These are phyloP conservation scores for Stictonetta naevosa DNA, from an alignment of 2,113 vertebrate species.

Conservation along the genomic window DNA sequence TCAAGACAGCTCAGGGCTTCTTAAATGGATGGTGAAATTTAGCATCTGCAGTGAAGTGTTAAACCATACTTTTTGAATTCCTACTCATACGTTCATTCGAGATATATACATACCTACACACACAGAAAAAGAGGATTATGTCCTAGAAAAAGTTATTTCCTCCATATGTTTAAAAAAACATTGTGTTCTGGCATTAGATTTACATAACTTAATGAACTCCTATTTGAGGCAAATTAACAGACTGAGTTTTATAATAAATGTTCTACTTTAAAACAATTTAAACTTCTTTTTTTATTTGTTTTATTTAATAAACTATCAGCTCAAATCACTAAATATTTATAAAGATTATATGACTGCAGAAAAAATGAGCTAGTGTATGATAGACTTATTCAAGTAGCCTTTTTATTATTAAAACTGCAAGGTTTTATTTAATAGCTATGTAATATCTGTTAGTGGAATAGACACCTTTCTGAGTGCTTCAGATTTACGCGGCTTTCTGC, in stretches of 20 bases:
- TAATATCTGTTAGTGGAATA: conserved; percentile 17
- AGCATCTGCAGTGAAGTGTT: not conserved
- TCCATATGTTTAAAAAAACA: not conserved
- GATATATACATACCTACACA: too few species aligned
- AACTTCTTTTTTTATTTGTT: not conserved
- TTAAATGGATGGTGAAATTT: not conserved
- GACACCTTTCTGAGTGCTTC: not conserved
- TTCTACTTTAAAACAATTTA: not conserved
- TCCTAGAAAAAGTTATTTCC: not conserved
- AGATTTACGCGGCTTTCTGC: conserved; percentile 32
- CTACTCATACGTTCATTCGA: not conserved
- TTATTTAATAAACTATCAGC: not conserved
- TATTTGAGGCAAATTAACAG: not conserved
- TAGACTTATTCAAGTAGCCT: not conserved
- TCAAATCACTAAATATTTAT: not conserved
- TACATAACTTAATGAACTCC: not conserved
- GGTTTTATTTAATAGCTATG: conserved; percentile 9
- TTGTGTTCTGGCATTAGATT: not conserved
- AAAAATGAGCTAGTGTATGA: not conserved
- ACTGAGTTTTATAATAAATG: not conserved
- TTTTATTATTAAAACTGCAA: not conserved
- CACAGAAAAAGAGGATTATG: rapidly evolving
- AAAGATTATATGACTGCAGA: not conserved
- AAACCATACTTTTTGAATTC: not conserved
- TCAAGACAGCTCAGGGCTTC: not conserved